Evolutionary conservation across 2,113 vertebrate genomes (phyloP), one percentile per base, ranked within the genome.

Genomic region (Ceyx melanurus): DNA sequence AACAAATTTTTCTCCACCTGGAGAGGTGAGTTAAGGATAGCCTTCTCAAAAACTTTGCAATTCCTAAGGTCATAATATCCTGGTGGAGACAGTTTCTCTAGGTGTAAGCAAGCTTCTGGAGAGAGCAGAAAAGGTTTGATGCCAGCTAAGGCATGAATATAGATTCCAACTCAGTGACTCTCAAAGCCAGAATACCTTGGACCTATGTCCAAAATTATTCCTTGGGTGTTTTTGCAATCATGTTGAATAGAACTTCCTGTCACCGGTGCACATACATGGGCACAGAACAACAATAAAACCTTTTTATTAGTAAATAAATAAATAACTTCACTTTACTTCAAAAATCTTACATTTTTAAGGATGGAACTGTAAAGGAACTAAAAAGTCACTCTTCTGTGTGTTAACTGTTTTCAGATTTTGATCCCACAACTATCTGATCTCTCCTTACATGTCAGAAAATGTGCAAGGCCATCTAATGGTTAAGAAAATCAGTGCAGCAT

Each of bases 391-490:
- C 43, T 80, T 15, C 4, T 11, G 13, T n/a, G 13, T 28, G 14
- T 31, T 79, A 65, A 28, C 13, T 16, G 8, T 23, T 82, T 40
- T 31, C n/a, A 5, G 8, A 64, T 21, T 11, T 40, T 5, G 23
- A 53, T 26, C 40, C 48, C 0, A 0, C 3, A 9, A 5, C 15
- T 10, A 20, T 1, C 11, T 26, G 48, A 84, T 31, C 45, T 13
- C 29, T 57, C 23, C 42, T 48, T 26, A 11, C 15, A 10, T 7
- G 6, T 28, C 9, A 68, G 45, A 54, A 4, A 54, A 89, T 26
- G 28, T 1, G 1, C 82, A 94, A 94, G 78, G 82, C 88, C 93
- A 94, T 76, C 95, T 95, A 56, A 88, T 94, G 88, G 79, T 54
- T 54, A 80, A 29, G 42, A 84, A 50, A 61, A 74, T 65, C 2